Percentiles rank a stretch among this genome's conserved stretches.
These are phyloP conservation scores for Phaethon lepturus DNA, from an alignment of 2,113 vertebrate species.

Conservation along the genomic window DNA sequence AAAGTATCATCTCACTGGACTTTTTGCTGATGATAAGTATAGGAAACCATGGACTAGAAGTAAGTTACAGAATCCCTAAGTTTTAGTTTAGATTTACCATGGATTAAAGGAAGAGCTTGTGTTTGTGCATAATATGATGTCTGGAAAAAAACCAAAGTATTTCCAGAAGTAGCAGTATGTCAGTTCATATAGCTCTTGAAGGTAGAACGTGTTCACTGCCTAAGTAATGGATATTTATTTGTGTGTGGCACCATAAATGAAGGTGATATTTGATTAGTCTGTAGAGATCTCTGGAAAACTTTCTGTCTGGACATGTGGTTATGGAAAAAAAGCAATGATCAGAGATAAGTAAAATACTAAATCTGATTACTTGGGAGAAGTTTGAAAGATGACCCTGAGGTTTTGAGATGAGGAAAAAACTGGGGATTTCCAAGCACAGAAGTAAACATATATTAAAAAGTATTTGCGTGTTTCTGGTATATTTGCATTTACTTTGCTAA, in stretches of 20 bases:
- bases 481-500: neutral
- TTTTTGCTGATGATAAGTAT: conserved; percentile 70
- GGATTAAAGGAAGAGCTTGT: neutral
- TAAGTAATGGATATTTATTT: neutral
- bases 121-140: neutral
- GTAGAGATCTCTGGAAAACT: neutral
- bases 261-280: neutral
- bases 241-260: neutral
- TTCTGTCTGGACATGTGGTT: neutral
- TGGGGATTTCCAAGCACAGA: neutral
- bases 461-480: neutral
- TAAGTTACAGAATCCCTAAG: conserved; percentile 30
- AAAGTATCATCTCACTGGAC: conserved; percentile 62
- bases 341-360: neutral
- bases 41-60: conserved; percentile 80
- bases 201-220: neutral
- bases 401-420: neutral
- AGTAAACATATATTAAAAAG: neutral
- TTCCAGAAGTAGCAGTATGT: neutral
- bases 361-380: neutral
- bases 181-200: neutral
- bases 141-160: neutral
- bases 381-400: neutral
- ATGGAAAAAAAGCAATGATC: neutral
- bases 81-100: conserved; percentile 12